These are phyloP conservation scores for Eupithecia centaureata DNA, from an alignment of 2,888 invertebrate species.

Conservation along the genomic window DNA sequence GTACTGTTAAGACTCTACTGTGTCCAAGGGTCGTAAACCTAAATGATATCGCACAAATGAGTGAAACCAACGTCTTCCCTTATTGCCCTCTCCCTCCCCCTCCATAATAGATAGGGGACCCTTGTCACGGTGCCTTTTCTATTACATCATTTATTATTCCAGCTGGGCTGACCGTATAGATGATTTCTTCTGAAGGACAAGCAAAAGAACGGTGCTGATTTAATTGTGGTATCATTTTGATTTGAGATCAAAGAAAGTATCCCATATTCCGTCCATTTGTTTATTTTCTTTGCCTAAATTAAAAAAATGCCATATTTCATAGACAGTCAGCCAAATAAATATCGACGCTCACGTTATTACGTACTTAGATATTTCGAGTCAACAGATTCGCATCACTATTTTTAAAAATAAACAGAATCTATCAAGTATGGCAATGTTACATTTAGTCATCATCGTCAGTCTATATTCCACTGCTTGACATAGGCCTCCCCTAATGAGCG, in stretches of 20 bases:
- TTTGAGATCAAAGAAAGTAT: neutral
- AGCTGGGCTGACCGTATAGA: neutral
- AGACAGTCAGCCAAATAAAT: too few relatives aligned
- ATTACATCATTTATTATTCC: constrained; percentile 46
- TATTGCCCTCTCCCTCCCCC: constrained; percentile 46
- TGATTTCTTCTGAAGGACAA: neutral
- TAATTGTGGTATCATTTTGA: neutral
- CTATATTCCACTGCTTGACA: too few relatives aligned
- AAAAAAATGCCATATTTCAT: too few relatives aligned
- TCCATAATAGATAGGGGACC: constrained; percentile 53
- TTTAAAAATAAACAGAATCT: too few relatives aligned
- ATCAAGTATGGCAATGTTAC: too few relatives aligned
- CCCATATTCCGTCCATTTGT: too few relatives aligned
- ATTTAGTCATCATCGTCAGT: too few relatives aligned
- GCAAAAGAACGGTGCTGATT: neutral
- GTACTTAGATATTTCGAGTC: too few relatives aligned
- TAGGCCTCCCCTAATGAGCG: too few relatives aligned
- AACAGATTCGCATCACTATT: too few relatives aligned
- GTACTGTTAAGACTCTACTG: neutral
- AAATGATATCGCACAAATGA: constrained; percentile 43
- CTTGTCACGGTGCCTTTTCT: constrained; percentile 52
- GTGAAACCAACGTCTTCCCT: constrained; percentile 32
- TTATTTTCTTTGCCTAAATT: too few relatives aligned
- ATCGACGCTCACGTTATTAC: too few relatives aligned
- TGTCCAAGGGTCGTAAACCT: constrained; percentile 30